Base-by-base conservation (phyloP, 2,888 invertebrate species). In the Luperina testacea region DNA sequence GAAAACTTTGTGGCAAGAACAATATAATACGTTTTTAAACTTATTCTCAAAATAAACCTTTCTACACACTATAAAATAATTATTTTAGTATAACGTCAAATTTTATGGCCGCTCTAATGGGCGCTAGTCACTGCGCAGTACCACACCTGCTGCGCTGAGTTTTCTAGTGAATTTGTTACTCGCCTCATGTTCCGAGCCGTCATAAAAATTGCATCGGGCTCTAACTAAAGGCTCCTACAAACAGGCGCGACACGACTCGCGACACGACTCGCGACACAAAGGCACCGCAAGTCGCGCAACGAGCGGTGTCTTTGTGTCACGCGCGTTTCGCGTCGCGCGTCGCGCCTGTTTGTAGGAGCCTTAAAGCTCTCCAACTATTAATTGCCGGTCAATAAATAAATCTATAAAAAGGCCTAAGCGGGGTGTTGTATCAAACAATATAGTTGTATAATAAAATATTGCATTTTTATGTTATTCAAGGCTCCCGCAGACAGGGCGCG, bases 1-100 rank as follows among this genome's bases (percentile, higher is more conserved):
- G 0, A 51, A 73, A 71, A 73, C 11, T 64, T 86, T 84, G 83
- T 86, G 84, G 84, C 84, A 84, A 84, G 87, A 79, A 82, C 1
- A 59, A 53, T 53, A 57, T 38, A 65, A 48, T 57, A 69, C 24
- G 15, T 57, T 78, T 57, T 75, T 38, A 42, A n/a, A 20, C 61
- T 75, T 65, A 76, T 24, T 51, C 20, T 77, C 27, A 77, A 53
- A 59, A 67, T 69, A 67, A 59, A 51, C 15, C 20, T 27, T 42
- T 65, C 48, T 42, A 27, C 13, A 70, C 6, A 32, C 1, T 64
- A 63, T 38, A 53, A 67, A 24, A 27, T n/a, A 1, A 63, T 0
- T 61, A 61, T 17, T 45, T 42, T n/a, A 17, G 7, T 20, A 11
- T 9, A 57, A 11, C 11, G n/a, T n/a, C 57, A 59, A 59, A 59